Evolutionary conservation across 2,797 vertebrate species (phyloP).

Genomic region (Bufotes viridis): DNA sequence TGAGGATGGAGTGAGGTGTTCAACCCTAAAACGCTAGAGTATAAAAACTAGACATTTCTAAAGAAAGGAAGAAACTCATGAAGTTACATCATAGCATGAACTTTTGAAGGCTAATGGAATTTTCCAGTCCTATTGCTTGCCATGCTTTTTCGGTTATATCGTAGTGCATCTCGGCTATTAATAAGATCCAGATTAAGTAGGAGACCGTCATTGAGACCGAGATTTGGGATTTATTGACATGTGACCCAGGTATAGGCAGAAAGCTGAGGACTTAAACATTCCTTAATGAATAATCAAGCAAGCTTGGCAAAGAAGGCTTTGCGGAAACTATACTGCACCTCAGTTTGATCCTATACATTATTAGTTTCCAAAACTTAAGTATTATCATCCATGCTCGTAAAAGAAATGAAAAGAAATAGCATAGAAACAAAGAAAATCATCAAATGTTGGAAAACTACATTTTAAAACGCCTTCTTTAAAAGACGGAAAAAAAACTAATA

Average conservation of each 20-base stretch:
- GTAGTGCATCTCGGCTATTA: slow-evolving; percentile 3
- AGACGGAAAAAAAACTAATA: background rate
- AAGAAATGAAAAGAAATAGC: background rate
- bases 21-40: no score
- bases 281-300: slow-evolving; percentile 40
- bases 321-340: background rate
- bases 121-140: background rate
- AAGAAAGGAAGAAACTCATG: no score
- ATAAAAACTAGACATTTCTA: no score
- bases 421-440: background rate
- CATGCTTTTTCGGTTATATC: background rate
- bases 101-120: slow-evolving; percentile 5
- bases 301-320: background rate
- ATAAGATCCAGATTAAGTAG: slow-evolving; percentile 40
- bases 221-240: slow-evolving; percentile 37
- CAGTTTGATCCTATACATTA: background rate
- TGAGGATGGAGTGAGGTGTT: no score
- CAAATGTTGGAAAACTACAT: background rate
- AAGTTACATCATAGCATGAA: background rate
- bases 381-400: background rate
- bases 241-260: background rate
- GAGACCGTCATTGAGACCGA: slow-evolving; percentile 21
- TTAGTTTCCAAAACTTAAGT: background rate
- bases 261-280: background rate
- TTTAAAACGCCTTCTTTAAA: background rate